Conservation (phyloP, 2,113 vertebrate genomes). For the Condylura cristata region DNA sequence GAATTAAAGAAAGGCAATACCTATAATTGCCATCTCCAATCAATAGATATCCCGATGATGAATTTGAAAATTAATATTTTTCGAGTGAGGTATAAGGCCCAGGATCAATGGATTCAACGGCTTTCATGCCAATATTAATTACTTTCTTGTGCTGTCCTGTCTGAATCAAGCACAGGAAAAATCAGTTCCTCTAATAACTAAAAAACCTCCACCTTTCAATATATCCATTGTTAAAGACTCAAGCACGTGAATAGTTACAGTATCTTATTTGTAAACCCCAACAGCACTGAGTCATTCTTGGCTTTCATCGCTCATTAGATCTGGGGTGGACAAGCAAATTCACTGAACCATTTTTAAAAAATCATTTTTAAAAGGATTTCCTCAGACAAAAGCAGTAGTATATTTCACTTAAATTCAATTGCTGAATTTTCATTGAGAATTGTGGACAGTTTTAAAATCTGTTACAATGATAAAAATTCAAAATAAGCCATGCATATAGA, state of each 20-base stretch:
- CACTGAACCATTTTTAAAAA: conserved; percentile 67
- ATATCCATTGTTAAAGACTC: background rate
- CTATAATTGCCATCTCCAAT: background rate
- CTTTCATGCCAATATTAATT: background rate
- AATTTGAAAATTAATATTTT: conserved; percentile 56
- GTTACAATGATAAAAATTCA: conserved; percentile 9
- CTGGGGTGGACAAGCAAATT: conserved; percentile 38
- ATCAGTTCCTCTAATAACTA: background rate
- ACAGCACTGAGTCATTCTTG: conserved; percentile 74
- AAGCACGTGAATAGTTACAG: conserved; percentile 35
- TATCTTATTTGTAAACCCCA: conserved; percentile 59
- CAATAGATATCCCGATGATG: background rate
- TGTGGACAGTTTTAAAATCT: background rate
- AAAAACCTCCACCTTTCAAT: background rate
- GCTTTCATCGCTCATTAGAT: conserved; percentile 52
- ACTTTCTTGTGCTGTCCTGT: conserved; percentile 29
- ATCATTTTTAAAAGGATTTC: background rate
- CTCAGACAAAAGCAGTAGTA: conserved; percentile 35
- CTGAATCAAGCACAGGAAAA: conserved; percentile 28
- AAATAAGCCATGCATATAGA: conserved; percentile 20
- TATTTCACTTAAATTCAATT: conserved; percentile 43
- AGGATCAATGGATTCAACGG: conserved; percentile 41
- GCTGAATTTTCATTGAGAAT: conserved; percentile 40
- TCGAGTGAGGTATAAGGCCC: conserved; percentile 25
- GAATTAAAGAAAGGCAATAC: conserved; percentile 35